These are phyloP conservation scores for Kryptolebias marmoratus DNA, from an alignment of 2,113 vertebrate species.

Conservation along the genomic window DNA sequence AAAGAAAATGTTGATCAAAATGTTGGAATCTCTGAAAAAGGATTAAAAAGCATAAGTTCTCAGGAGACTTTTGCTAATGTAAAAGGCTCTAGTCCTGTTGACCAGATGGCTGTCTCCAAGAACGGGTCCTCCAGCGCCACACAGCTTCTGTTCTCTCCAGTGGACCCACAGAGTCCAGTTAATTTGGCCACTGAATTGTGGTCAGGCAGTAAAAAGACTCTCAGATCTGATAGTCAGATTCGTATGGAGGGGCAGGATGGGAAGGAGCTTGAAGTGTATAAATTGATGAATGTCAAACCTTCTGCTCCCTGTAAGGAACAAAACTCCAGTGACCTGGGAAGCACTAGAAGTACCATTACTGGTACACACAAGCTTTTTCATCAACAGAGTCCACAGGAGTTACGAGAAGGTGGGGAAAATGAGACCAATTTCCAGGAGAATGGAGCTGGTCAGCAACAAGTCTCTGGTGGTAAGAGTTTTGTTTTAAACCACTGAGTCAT, in stretches of 20 bases:
- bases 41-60: slow-evolving; percentile 44
- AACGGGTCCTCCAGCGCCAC: slow-evolving; percentile 81
- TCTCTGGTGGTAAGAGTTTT: slow-evolving; percentile 80
- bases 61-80: slow-evolving; percentile 41
- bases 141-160: slow-evolving; percentile 79
- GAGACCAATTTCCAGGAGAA: slow-evolving; percentile 12
- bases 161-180: slow-evolving; percentile 34
- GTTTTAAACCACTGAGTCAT: slow-evolving; percentile 12
- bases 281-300: slow-evolving; percentile 73
- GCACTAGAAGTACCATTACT: not conserved
- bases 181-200: slow-evolving; percentile 48
- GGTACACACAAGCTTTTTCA: slow-evolving; percentile 22
- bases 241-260: slow-evolving; percentile 41
- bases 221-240: slow-evolving; percentile 68
- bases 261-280: slow-evolving; percentile 77
- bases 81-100: slow-evolving; percentile 37
- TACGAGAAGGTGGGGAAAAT: slow-evolving; percentile 25
- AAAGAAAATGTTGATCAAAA: slow-evolving; percentile 41
- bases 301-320: slow-evolving; percentile 6
- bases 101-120: slow-evolving; percentile 82
- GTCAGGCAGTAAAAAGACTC: slow-evolving; percentile 86
- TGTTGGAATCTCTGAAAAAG: slow-evolving; percentile 75
- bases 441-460: slow-evolving; percentile 40
- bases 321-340: not conserved
- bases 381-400: slow-evolving; percentile 21